Evolutionary conservation across 2,888 invertebrate species (phyloP).

Genomic region (Ischnus inquisitorius): DNA sequence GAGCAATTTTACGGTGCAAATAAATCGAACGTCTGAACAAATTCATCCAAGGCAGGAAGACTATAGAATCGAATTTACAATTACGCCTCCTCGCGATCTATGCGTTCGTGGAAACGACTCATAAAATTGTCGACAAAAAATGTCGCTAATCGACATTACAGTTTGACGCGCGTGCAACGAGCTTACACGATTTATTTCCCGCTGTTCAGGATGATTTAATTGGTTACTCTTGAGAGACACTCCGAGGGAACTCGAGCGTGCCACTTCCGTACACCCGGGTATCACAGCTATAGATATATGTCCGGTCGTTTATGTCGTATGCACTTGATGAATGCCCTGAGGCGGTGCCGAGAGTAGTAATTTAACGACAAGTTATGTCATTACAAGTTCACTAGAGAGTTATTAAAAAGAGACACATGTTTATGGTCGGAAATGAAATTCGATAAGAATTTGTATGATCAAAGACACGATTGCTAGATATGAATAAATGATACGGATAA

Average conservation of each 20-base stretch:
- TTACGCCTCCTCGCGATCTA: slow-evolving; percentile 28
- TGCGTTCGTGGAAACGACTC: slow-evolving; percentile 5
- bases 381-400: background rate
- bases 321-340: slow-evolving; percentile 37
- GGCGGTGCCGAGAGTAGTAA: background rate
- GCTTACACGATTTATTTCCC: slow-evolving; percentile 42
- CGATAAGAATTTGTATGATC: background rate
- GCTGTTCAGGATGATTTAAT: slow-evolving; percentile 28
- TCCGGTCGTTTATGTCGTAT: slow-evolving; percentile 24
- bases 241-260: background rate
- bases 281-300: slow-evolving; percentile 12
- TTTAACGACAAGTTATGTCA: slow-evolving; percentile 3
- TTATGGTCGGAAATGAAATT: slow-evolving; percentile 26
- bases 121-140: slow-evolving; percentile 19
- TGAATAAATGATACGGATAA: background rate
- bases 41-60: background rate
- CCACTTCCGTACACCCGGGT: background rate
- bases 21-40: background rate
- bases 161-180: background rate
- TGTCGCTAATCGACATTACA: slow-evolving; percentile 10
- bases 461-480: background rate
- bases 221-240: slow-evolving; percentile 27
- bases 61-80: slow-evolving; percentile 9
- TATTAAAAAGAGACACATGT: background rate
- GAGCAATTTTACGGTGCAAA: slow-evolving; percentile 19